Base-by-base conservation (phyloP, 92 coral and sea anemone genomes). In the Pocillopora grandis region DNA sequence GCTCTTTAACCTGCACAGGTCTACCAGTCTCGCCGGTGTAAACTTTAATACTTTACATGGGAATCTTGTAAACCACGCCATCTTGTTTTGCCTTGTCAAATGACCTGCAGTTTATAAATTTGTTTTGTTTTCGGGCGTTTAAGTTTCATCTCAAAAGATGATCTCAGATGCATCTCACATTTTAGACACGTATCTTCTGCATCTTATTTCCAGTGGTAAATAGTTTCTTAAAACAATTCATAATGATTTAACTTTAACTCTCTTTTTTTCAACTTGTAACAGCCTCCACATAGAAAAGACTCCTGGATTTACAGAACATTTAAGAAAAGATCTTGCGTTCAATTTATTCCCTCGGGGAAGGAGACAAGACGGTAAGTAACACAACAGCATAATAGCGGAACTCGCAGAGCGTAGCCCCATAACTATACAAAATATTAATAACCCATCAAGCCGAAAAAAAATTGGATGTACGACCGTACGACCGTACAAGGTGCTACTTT, bases 261-360 rank as follows among this genome's bases (percentile, higher is more conserved):
- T 27, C 31, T 15, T n/a, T 9, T 49, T 19, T 31, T 73, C 23
- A 33, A 49, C 3, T 0, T 13, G 11, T 5, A 3, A 23, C 56
- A 83, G 86, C 15, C 58, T 12, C 1, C 42, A 31, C 31, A 58
- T 14, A 76, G 76, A 33, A 66, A 76, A 14, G 68, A 87, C 7
- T 87, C 90, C 12, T 80, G 82, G 90, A 87, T 87, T 18, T 69
- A 80, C 48, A 83, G 58, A 4, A 74, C 85, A n/a, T 86, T 89
- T 63, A 49, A 75, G 62, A 89, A 84, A 63, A 74, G 90, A 83
- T 86, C 90, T 17, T 87, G 95, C 33, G 58, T 59, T 68, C 93
- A 76, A 73, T 90, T 91, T 83, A 84, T 93, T 14, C 90, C 90
- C 56, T 88, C 92, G 15, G 81, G 82, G 71, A 76, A 87, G 18